These are phyloP conservation scores for Strongylocentrotus purpuratus DNA, from an alignment of 35 echinoderm and acorn worm species.

Conservation along the genomic window DNA sequence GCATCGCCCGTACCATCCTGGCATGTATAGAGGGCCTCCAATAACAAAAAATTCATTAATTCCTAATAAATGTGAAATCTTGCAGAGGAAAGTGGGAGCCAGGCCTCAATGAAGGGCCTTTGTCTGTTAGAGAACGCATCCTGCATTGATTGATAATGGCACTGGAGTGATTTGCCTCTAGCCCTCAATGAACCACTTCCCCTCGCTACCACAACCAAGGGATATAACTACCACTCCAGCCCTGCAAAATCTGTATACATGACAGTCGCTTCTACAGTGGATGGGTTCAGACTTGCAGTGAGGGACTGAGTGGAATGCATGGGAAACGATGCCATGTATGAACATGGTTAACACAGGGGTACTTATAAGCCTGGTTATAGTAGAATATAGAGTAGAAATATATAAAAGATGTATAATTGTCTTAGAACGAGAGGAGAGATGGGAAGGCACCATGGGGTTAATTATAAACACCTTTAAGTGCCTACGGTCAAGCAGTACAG, in stretches of 20 bases:
- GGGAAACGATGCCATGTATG: background rate
- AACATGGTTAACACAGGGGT: background rate
- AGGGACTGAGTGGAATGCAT: background rate
- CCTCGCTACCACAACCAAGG: background rate
- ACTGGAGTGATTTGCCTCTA: background rate
- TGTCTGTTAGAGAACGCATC: background rate
- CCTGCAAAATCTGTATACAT: background rate
- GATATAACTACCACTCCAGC: background rate
- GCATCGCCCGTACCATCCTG: background rate
- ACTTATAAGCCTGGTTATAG: background rate
- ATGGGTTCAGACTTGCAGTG: background rate
- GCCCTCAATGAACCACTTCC: background rate
- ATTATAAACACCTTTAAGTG: slow-evolving; percentile 13
- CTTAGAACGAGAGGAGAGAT: background rate
- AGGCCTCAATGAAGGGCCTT: background rate
- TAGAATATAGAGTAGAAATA: background rate
- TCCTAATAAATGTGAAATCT: slow-evolving; percentile 19
- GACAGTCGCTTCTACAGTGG: background rate
- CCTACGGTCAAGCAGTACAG: background rate
- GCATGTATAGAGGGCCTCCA: background rate
- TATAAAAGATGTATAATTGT: slow-evolving; percentile 13
- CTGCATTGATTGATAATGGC: slow-evolving; percentile 42
- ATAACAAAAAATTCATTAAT: slow-evolving; percentile 20
- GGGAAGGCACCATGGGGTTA: background rate
- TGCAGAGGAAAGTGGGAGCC: background rate